phyloP scores from a whole-genome alignment of 2,113 vertebrate species.

The Bubo scandiacus region DNA sequence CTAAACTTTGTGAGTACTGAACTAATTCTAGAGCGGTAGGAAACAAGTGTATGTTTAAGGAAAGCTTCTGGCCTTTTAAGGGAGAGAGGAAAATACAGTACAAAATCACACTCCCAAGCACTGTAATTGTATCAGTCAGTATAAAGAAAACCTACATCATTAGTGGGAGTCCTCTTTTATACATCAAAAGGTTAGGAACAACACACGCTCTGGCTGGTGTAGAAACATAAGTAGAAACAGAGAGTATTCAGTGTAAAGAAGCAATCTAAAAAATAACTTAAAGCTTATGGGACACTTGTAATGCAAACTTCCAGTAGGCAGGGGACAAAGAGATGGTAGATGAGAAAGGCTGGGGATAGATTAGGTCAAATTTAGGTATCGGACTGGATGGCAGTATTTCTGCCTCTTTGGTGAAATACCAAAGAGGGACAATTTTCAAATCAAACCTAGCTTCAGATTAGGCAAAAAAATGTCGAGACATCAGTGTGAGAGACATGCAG shows the following conservation, averaged over 20 bases:
- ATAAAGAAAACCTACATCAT: neutral
- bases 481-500: neutral
- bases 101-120: neutral
- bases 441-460: neutral
- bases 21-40: neutral
- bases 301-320: neutral
- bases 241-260: neutral
- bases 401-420: neutral
- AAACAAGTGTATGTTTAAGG: neutral
- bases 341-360: neutral
- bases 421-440: neutral
- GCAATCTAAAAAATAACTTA: neutral
- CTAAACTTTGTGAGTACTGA: neutral
- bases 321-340: neutral
- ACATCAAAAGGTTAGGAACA: neutral
- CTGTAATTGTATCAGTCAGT: neutral
- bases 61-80: neutral
- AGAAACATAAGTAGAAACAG: neutral
- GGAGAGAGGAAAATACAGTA: neutral
- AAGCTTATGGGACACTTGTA: neutral
- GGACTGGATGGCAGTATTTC: neutral
- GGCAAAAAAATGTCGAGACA: neutral
- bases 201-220: neutral
- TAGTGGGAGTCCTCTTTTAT: neutral
- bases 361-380: neutral